Conservation (phyloP, 2,797 vertebrate species). For the Urosaurus nigricauda region DNA sequence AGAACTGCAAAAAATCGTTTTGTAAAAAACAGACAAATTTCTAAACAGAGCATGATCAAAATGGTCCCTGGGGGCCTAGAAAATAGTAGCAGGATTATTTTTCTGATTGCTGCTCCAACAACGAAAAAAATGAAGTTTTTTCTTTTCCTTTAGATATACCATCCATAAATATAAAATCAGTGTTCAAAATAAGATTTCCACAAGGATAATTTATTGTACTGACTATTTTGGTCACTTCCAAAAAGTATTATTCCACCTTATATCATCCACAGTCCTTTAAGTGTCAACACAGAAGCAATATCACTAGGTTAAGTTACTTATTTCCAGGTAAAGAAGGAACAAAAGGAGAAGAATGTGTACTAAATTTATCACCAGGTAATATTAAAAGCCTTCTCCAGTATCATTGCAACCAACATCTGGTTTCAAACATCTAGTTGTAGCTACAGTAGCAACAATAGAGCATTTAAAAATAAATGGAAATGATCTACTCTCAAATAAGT, state of each 20-base stretch:
- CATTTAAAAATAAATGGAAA: conserved; percentile 77
- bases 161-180: background rate
- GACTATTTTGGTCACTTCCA: background rate
- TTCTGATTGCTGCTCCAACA: background rate
- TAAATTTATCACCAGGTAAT: conserved; percentile 64
- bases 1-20: background rate
- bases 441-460: conserved; percentile 74
- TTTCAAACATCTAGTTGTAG: conserved; percentile 41
- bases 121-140: background rate
- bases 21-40: background rate
- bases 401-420: conserved; percentile 70
- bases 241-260: background rate
- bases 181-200: conserved; percentile 1
- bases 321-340: background rate
- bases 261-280: background rate
- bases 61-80: background rate
- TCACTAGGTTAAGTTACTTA: background rate
- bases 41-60: background rate
- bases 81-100: background rate
- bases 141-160: background rate
- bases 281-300: background rate
- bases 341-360: conserved; percentile 62
- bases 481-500: conserved; percentile 74
- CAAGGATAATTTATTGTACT: background rate
- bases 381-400: conserved; percentile 69